phyloP scores from a whole-genome alignment of 2,113 vertebrate genomes.

The Oncorhynchus kisutch region DNA sequence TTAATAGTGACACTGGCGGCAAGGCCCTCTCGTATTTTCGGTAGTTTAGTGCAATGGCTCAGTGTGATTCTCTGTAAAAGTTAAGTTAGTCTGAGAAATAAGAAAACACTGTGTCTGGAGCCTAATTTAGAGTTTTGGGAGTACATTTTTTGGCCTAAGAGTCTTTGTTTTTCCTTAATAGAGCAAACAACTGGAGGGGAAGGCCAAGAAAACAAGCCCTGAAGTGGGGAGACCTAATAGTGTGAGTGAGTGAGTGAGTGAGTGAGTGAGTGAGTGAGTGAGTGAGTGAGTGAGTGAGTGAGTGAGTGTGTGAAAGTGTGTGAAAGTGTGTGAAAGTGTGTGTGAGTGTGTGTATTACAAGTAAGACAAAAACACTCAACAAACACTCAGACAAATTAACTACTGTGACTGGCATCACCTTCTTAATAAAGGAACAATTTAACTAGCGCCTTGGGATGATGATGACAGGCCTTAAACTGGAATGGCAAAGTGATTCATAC shows the following conservation, averaged over 20 bases:
- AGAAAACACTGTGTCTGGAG: background rate
- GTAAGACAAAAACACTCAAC: too few relatives aligned
- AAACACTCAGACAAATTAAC: too few relatives aligned
- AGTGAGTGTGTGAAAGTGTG: too few relatives aligned
- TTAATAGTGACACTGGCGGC: background rate
- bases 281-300: background rate
- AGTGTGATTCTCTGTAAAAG: background rate
- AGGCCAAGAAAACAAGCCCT: background rate
- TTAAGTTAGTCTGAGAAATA: background rate
- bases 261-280: background rate
- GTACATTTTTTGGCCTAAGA: background rate
- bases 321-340: too few relatives aligned
- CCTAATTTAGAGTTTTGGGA: background rate
- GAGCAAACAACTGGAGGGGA: background rate
- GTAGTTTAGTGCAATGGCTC: too few relatives aligned
- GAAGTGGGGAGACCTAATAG: background rate
- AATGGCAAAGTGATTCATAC: too few relatives aligned
- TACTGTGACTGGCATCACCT: too few relatives aligned
- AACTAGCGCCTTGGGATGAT: too few relatives aligned
- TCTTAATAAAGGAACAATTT: too few relatives aligned
- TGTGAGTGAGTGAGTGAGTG: background rate
- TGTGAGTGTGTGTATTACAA: background rate
- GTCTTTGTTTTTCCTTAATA: background rate
- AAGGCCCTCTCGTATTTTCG: background rate
- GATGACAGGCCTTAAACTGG: too few relatives aligned